Evolutionary conservation across 2,113 vertebrate species (phyloP).

Genomic region (Collichthys lucidus): DNA sequence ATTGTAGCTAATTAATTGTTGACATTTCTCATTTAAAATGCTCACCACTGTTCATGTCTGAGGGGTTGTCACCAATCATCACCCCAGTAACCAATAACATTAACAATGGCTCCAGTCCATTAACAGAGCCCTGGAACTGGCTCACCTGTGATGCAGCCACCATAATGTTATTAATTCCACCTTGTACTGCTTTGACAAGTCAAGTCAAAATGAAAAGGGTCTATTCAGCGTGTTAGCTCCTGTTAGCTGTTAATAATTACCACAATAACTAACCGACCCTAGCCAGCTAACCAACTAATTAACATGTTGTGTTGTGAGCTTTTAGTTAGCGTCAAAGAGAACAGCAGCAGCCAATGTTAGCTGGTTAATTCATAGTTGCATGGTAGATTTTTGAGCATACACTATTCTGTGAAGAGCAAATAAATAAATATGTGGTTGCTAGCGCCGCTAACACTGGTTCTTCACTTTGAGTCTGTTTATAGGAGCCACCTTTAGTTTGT

Average conservation of each 20-base stretch:
- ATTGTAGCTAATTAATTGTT: not conserved
- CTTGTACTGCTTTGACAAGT: too few species aligned
- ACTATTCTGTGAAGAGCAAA: not conserved
- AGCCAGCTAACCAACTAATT: too few species aligned
- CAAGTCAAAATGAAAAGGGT: too few species aligned
- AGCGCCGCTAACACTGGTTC: not conserved
- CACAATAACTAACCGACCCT: not conserved
- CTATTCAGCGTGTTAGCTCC: not conserved
- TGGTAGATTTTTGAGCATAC: not conserved
- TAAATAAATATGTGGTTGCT: too few species aligned
- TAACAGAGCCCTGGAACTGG: too few species aligned
- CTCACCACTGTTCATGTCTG: not conserved
- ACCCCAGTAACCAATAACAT: not conserved
- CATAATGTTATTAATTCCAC: too few species aligned
- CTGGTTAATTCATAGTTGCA: not conserved
- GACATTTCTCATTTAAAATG: not conserved
- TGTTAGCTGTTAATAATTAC: too few species aligned
- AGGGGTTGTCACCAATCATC: not conserved
- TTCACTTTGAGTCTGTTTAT: not conserved
- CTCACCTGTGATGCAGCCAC: too few species aligned
- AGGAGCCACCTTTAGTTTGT: not conserved
- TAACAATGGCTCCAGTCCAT: too few species aligned
- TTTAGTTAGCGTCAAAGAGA: not conserved
- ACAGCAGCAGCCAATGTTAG: not conserved
- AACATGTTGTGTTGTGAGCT: not conserved